These are phyloP conservation scores for Pomacea maculata DNA, from an alignment of 1,140 invertebrate genomes.

Conservation along the genomic window DNA sequence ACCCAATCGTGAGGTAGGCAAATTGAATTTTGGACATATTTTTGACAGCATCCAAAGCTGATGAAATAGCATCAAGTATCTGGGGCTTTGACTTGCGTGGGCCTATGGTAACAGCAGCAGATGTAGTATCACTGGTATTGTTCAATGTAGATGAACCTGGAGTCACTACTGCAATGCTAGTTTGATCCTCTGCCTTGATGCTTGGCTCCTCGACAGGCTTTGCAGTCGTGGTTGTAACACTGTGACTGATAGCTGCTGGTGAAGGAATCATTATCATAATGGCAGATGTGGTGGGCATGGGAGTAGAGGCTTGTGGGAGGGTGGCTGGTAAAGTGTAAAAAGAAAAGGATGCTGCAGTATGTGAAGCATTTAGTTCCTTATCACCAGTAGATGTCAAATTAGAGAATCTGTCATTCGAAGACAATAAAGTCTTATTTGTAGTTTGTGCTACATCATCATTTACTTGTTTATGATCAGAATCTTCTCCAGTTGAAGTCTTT, in stretches of 20 bases:
- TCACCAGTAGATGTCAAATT: too few species aligned
- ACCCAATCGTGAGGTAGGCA: constrained; percentile 66
- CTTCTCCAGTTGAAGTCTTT: too few species aligned
- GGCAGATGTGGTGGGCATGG: constrained; percentile 22
- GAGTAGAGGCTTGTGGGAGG: not conserved
- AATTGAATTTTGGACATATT: constrained; percentile 67
- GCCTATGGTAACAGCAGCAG: constrained; percentile 17
- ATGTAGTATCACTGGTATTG: constrained; percentile 23
- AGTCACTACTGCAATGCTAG: not conserved
- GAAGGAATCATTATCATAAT: constrained; percentile 21
- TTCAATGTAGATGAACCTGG: constrained; percentile 9
- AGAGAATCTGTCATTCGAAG: too few species aligned
- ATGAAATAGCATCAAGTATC: constrained; percentile 31
- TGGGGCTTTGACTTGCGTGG: constrained; percentile 26
- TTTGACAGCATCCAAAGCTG: constrained; percentile 34
- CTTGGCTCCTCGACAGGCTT: constrained; percentile 7
- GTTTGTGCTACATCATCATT: too few species aligned
- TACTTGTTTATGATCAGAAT: too few species aligned
- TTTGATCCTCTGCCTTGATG: constrained; percentile 7
- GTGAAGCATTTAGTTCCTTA: too few species aligned
- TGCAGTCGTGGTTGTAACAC: constrained; percentile 19
- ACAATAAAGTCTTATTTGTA: too few species aligned
- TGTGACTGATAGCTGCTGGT: constrained; percentile 21
- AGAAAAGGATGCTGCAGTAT: too few species aligned
- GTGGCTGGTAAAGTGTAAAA: too few species aligned